A percentile compares a stretch with the other conserved stretches of the same genome.
Conservation (phyloP, 2,797 vertebrate genomes). For the Sebastes reedi region DNA sequence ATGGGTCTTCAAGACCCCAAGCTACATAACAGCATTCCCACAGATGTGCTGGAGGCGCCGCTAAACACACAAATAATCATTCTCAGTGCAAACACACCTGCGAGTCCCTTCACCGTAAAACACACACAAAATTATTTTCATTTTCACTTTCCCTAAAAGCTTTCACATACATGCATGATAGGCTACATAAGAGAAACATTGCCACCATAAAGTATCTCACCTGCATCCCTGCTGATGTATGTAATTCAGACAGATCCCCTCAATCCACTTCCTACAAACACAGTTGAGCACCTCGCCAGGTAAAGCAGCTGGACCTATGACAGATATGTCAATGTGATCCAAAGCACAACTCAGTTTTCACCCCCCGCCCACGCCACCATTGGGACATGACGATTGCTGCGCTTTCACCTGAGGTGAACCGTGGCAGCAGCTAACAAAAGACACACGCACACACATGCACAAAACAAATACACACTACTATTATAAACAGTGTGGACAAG, state of each 20-base stretch:
- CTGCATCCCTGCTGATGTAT: neutral
- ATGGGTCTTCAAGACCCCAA: slow-evolving; percentile 49
- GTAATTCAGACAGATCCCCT: neutral
- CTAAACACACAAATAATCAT: slow-evolving; percentile 64
- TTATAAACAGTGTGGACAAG: slow-evolving; percentile 25
- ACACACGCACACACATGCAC: neutral
- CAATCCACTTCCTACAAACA: neutral
- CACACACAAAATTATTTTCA: neutral
- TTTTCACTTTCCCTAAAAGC: neutral
- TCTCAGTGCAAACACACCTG: slow-evolving; percentile 37
- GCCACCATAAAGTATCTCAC: neutral
- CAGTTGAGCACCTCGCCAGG: neutral
- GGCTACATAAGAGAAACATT: no score
- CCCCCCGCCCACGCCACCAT: slow-evolving; percentile 30
- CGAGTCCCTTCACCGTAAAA: slow-evolving; percentile 10
- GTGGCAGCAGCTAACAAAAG: slow-evolving; percentile 37
- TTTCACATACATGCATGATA: neutral
- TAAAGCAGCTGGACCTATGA: slow-evolving; percentile 59
- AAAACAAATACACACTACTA: slow-evolving; percentile 25
- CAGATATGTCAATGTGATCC: slow-evolving; percentile 55
- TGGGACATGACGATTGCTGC: slow-evolving; percentile 39
- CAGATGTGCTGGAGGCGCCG: slow-evolving; percentile 52
- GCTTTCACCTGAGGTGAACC: slow-evolving; percentile 67
- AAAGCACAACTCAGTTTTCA: slow-evolving; percentile 35
- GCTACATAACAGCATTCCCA: slow-evolving; percentile 62